These are phyloP conservation scores for Arenaria interpres DNA, from an alignment of 2,113 vertebrate species.

Conservation along the genomic window DNA sequence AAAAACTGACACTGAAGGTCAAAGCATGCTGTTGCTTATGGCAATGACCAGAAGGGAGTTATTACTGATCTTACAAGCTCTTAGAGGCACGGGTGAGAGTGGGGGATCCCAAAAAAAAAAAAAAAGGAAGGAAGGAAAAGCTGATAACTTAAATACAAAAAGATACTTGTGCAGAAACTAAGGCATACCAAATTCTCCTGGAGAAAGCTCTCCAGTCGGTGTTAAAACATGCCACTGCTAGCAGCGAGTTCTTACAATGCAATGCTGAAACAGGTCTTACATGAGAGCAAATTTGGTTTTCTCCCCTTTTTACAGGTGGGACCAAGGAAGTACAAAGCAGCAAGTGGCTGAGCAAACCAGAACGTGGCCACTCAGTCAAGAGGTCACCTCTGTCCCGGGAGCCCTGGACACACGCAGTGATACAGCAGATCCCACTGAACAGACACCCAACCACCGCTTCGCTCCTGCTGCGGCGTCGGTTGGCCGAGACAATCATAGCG, in stretches of 20 bases:
- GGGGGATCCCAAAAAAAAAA: background rate
- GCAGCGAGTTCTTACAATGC: fast-evolving
- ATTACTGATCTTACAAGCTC: background rate
- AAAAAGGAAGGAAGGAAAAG: background rate
- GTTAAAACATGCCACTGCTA: background rate
- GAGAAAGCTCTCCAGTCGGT: background rate
- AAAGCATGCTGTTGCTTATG: background rate
- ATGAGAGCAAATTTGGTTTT: background rate
- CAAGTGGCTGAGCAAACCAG: background rate
- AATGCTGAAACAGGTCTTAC: background rate
- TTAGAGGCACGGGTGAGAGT: background rate
- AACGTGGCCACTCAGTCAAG: fast-evolving
- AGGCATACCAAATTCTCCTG: background rate
- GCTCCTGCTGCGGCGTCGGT: fast-evolving
- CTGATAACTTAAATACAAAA: background rate
- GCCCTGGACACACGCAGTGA: fast-evolving
- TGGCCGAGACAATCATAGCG: fast-evolving
- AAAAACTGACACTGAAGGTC: background rate
- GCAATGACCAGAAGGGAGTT: background rate
- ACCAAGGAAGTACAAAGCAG: background rate
- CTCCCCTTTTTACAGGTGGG: background rate
- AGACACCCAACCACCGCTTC: fast-evolving
- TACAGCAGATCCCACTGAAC: fast-evolving
- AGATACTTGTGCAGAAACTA: background rate
- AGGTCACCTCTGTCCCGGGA: background rate